These are phyloP conservation scores for Rhamphomyia laevipes DNA, from an alignment of 2,888 invertebrate genomes.

Conservation along the genomic window DNA sequence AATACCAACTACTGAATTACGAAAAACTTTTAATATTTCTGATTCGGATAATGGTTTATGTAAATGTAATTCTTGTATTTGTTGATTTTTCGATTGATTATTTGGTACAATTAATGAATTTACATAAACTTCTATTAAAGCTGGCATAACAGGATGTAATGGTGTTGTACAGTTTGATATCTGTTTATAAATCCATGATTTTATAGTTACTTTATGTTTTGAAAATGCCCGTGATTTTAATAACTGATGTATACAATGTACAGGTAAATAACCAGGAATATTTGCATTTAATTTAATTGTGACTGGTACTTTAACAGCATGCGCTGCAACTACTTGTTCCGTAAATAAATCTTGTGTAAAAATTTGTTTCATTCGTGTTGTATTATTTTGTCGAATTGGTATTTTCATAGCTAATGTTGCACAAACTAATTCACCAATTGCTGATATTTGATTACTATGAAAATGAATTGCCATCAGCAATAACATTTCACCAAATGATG, in stretches of 20 bases:
- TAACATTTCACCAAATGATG: constrained; percentile 91
- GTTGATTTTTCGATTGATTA: constrained; percentile 37
- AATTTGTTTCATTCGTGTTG: constrained; percentile 80
- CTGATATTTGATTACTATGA: constrained; percentile 85
- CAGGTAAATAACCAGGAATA: constrained; percentile 83
- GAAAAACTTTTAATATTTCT: constrained; percentile 75
- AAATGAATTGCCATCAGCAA: constrained; percentile 94
- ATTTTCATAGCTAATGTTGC: constrained; percentile 93
- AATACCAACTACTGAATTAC: constrained; percentile 63
- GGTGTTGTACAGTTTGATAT: constrained; percentile 82
- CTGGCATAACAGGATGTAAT: constrained; percentile 84
- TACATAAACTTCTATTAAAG: constrained; percentile 88
- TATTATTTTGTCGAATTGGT: constrained; percentile 69
- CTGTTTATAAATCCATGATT: constrained; percentile 93
- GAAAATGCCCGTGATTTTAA: constrained; percentile 89
- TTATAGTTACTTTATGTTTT: constrained; percentile 91
- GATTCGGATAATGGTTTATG: constrained; percentile 86
- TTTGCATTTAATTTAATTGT: constrained; percentile 79
- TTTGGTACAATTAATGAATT: constrained; percentile 72
- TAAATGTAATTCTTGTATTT: constrained; percentile 51
- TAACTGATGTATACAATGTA: constrained; percentile 92
- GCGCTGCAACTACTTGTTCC: constrained; percentile 90
- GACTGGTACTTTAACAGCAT: constrained; percentile 92
- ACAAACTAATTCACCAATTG: constrained; percentile 88
- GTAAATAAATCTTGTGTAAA: constrained; percentile 96